Evolutionary conservation across 2,797 vertebrate species (phyloP), one percentile per base, ranked within the genome.

Genomic region (Limnodromus scolopaceus): DNA sequence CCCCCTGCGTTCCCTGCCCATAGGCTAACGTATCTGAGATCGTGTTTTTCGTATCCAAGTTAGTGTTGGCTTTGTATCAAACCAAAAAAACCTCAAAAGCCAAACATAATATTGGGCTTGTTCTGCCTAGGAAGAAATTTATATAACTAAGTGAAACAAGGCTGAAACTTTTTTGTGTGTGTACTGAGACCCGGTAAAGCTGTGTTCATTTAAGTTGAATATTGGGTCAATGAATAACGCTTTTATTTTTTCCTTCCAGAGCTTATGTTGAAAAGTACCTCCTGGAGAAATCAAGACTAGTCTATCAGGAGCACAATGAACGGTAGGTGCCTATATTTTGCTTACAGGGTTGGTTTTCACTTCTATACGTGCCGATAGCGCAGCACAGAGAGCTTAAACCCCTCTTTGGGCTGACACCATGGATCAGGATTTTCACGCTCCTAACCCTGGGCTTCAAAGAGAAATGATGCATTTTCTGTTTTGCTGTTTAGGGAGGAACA

Each of bases 251-350:
- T 70, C 82, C 57, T 97, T 97, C 14, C 97, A 99, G 99, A 74
- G 99, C 99, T 8, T 99, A 99, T 68, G 99, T 99, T 96, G 99
- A 99, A 96, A 99, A 99, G 93, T 99, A 99, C 95, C 98, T 99
- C 38, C 97, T 99, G 94, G 99, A 99, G 98, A 99, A 99, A 97
- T 99, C 99, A 1, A 98, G 99, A 92, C 99, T 99, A 51, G 99
- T 99, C 94, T 99, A 99, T 97, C 99, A 99, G 98, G 99, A 99
- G 96, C 99, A 99, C 98, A 99, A 99, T 60, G 99, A 99, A 96
- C 97, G 99, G 99, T 99, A 98, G 94, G 97, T 97, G 71, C 91
- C 86, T 92, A 3, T 27, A 7, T 57, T 61, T 55, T 70, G 30
- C 71, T 94, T 76, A 16, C 79, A 34, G 87, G 13, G 65, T 84